Evolutionary conservation across 2,888 invertebrate genomes (phyloP).

Genomic region (Eupithecia subfuscata): DNA sequence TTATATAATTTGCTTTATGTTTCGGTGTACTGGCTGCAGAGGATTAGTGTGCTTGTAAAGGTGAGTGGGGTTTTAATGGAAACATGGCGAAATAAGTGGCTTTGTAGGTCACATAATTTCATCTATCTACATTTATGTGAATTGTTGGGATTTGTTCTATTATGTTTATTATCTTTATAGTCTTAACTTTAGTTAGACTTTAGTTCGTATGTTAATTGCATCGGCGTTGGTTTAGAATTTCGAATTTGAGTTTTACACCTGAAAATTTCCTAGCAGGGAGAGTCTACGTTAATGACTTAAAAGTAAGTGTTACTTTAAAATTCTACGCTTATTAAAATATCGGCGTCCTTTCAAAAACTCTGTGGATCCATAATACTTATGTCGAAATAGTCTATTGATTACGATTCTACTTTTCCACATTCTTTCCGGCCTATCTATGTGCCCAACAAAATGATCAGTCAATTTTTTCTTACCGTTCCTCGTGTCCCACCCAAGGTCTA

Average conservation of each 20-base stretch:
- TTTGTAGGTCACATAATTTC: conserved; percentile 17
- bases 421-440: neutral
- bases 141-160: conserved; percentile 4
- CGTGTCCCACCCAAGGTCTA: conserved; percentile 27
- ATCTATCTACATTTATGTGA: neutral
- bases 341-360: neutral
- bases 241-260: neutral
- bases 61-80: conserved; percentile 11
- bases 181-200: neutral
- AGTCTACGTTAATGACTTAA: neutral
- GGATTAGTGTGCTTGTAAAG: conserved; percentile 28
- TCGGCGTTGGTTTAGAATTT: neutral
- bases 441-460: neutral
- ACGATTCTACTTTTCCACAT: neutral
- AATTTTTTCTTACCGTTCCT: conserved; percentile 21
- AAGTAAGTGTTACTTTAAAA: neutral
- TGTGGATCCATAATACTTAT: neutral
- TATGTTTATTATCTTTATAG: neutral
- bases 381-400: neutral
- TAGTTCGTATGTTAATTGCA: neutral
- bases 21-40: conserved; percentile 20
- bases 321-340: neutral
- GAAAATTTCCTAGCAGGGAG: neutral
- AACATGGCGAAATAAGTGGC: conserved; percentile 26
- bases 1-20: conserved; percentile 41